Conservation (phyloP, 2,797 vertebrate genomes). For the Crax fasciolata region DNA sequence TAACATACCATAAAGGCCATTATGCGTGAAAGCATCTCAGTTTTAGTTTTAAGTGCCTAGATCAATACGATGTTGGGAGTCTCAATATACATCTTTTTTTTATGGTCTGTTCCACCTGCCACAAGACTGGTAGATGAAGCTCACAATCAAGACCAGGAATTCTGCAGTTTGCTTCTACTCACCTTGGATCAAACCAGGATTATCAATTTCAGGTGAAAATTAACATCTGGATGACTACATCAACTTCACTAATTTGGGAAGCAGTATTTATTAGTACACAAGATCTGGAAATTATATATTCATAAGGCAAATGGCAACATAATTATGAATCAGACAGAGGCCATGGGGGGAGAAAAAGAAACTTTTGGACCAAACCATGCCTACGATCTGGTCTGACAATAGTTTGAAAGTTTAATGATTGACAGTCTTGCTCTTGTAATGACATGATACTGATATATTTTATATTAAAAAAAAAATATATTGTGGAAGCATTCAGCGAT, state of each 20-base stretch:
- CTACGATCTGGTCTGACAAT: not conserved
- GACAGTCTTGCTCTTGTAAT: conserved; percentile 13
- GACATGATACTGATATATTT: conserved; percentile 48
- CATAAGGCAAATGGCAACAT: not conserved
- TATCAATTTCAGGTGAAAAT: not conserved
- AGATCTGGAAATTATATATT: not conserved
- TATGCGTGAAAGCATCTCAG: not conserved
- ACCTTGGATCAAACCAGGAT: not conserved
- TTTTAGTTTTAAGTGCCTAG: not conserved
- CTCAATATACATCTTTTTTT: not conserved
- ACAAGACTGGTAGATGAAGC: not conserved
- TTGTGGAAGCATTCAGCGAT: not conserved
- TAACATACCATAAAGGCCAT: not conserved
- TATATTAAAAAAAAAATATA: conserved; percentile 32
- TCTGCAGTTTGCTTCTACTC: not conserved
- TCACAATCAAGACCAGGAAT: not conserved
- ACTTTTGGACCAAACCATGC: not conserved
- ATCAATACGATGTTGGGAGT: not conserved
- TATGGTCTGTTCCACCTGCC: not conserved
- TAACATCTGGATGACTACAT: not conserved
- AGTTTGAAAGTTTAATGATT: conserved; percentile 3
- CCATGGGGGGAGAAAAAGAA: not conserved
- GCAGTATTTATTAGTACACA: not conserved
- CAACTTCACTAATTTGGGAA: not conserved
- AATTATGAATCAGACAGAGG: fast-evolving